Percentiles rank a stretch among this genome's conserved stretches.
Conservation (phyloP, 2,888 invertebrate genomes). For the Spisula solida region DNA sequence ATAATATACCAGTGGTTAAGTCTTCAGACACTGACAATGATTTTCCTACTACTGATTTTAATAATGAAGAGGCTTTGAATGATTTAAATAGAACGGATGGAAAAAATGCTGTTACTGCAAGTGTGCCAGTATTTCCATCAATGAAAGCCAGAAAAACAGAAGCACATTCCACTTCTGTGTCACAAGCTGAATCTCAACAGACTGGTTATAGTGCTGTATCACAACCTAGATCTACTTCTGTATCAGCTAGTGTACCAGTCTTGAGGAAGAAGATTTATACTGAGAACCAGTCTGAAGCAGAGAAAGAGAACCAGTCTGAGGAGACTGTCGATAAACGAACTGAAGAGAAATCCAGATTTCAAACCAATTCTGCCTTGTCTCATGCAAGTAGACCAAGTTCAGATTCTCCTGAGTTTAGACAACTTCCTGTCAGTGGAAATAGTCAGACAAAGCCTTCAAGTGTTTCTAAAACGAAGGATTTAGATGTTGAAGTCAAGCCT, state of each 20-base stretch:
- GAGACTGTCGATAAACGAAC: constrained; percentile 32
- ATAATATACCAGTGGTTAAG: constrained; percentile 75
- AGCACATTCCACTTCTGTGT: constrained; percentile 25
- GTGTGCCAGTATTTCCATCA: constrained; percentile 65
- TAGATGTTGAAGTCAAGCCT: constrained; percentile 42
- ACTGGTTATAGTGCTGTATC: constrained; percentile 18
- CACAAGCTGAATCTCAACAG: not conserved
- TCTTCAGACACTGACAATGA: constrained; percentile 84
- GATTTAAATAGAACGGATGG: constrained; percentile 81
- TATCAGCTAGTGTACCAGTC: constrained; percentile 70
- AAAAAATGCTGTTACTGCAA: constrained; percentile 66
- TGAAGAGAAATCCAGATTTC: constrained; percentile 17
- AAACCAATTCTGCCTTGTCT: not conserved
- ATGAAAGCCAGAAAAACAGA: constrained; percentile 41
- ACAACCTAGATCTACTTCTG: constrained; percentile 55
- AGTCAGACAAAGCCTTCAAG: not conserved
- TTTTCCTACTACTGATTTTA: constrained; percentile 83
- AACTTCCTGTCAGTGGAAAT: not conserved
- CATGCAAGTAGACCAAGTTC: not conserved
- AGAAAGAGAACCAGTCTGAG: constrained; percentile 11
- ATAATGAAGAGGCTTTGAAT: constrained; percentile 81
- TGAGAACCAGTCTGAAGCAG: constrained; percentile 41
- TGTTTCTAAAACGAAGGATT: constrained; percentile 62
- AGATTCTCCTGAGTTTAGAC: not conserved
- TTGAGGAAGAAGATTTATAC: constrained; percentile 72